Evolutionary conservation across 2,113 vertebrate species (phyloP), one percentile per base, ranked within the genome.

Genomic region (Callionymus lyra): DNA sequence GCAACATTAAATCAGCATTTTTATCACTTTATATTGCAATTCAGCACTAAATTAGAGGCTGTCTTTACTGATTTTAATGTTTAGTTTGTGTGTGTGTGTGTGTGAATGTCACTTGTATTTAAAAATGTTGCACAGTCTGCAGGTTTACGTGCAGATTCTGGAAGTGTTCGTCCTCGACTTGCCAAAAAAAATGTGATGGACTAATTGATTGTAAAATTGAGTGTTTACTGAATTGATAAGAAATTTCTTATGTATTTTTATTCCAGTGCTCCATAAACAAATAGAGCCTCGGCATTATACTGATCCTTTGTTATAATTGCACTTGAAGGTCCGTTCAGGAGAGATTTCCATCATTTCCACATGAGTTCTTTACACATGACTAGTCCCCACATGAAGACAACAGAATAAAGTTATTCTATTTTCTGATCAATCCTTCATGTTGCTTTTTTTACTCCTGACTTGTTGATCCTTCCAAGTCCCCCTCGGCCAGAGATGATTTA

Each of bases 181-280:
- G 69, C 73, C 77, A 27, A 27, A 27, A 76, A 74, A 72, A 73
- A 77, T 63, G 54, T 65, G 62, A 66, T 37, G 21, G 70, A 81
- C 74, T 79, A 65, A 27, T 63, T 82, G 78, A 83, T 81, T 83
- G 78, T 81, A 81, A 11, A 44, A 39, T 44, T 47, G 44, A 67
- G 31, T 66, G 49, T 78, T 40, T 63, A 66, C 50, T 65, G 54
- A 69, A 56, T 44, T 48, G 55, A 70, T 48, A 35, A 72, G 55
- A 53, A 62, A 57, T 63, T 57, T 56, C 54, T 37, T 65, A 14
- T 56, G 37, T 27, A 67, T 65, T 63, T 56, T 34, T 58, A 43
- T 45, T 71, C 44, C 34, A 12, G 35, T 53, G 47, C 46, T 59
- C 45, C n/a, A 16, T 46, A 36, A 41, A 53, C 49, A 14, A 50